Base-by-base conservation (phyloP, 2,888 invertebrate species). In the Leptinotarsa haldemani region DNA sequence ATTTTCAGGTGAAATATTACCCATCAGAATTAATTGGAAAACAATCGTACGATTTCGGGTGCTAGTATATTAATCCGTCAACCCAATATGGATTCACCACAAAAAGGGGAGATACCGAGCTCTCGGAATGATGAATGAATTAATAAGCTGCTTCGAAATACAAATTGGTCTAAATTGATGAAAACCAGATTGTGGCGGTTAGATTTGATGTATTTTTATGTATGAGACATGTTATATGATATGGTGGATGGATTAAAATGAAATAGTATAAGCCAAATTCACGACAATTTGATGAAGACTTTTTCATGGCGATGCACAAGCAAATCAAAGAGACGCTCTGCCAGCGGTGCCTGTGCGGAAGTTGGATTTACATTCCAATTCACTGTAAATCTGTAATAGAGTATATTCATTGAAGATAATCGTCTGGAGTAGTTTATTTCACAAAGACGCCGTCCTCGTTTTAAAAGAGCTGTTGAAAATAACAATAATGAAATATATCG, bases 61-160 rank as follows among this genome's bases (percentile, higher is more conserved):
- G 56, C 22, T 56, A 22, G 13, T 15, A 56, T 56, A 15, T 56
- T 16, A 56, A 56, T 56, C 56, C 56, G 13, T 56, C 56, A 22
- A 56, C 20, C 56, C 15, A 56, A 22, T 56, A 56, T 56, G 56
- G 56, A 56, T 56, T 4, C 22, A 15, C 22, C 15, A 40, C 40
- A 50, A 56, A 56, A 56, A 56, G 20, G 56, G 22, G 22, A 56
- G 56, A 56, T 22, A 13, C 56, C 22, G 13, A 56, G 9, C 13
- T 20, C 15, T 20, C 15, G 4, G 22, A 25, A 56, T 56, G 22
- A 25, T 56, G 56, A 56, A 56, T 56, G 56, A 56, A 56, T 56
- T 56, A 20, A 56, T 56, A 56, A 56, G 56, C 56, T 56, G 56
- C 56, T 56, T 22, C 20, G 56, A 22, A 56, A 25, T 20, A 56